Conservation (phyloP, 2,888 invertebrate genomes). For the Horisme vitalbata region DNA sequence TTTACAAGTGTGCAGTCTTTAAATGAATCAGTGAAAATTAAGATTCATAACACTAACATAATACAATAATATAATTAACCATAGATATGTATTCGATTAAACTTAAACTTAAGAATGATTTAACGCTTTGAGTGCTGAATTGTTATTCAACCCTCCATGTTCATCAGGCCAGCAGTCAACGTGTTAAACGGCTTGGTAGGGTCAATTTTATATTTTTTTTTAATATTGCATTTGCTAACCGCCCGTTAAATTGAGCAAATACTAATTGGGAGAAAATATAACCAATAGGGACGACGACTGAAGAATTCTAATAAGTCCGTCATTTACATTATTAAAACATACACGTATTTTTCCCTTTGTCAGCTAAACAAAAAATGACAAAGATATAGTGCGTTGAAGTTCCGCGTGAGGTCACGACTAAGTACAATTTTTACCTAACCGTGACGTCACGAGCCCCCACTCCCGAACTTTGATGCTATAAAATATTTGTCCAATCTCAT, state of each 20-base stretch:
- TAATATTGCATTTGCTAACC: neutral
- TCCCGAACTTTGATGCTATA: too few species aligned
- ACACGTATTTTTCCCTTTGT: too few species aligned
- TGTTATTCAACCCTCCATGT: too few species aligned
- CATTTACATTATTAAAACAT: too few species aligned
- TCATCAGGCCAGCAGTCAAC: too few species aligned
- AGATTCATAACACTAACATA: conserved; percentile 42
- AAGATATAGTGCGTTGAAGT: too few species aligned
- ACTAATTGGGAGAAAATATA: conserved; percentile 3
- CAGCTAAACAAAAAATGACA: too few species aligned
- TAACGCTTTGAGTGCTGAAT: neutral
- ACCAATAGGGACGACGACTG: neutral
- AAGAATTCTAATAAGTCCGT: too few species aligned
- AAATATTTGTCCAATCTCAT: too few species aligned
- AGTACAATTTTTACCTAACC: too few species aligned
- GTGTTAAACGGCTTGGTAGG: neutral
- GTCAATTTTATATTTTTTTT: neutral
- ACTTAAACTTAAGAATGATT: conserved; percentile 8
- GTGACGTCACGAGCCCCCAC: too few species aligned
- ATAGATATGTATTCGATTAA: conserved; percentile 62
- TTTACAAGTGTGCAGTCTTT: conserved; percentile 68
- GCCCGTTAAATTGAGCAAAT: conserved; percentile 13
- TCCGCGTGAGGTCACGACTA: too few species aligned
- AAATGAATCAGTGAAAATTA: conserved; percentile 55
- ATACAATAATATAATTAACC: conserved; percentile 62